Percentiles rank a stretch among this genome's conserved stretches.
These are phyloP conservation scores for Ochotona curzoniae DNA, from an alignment of 2,113 vertebrate species.

Conservation along the genomic window DNA sequence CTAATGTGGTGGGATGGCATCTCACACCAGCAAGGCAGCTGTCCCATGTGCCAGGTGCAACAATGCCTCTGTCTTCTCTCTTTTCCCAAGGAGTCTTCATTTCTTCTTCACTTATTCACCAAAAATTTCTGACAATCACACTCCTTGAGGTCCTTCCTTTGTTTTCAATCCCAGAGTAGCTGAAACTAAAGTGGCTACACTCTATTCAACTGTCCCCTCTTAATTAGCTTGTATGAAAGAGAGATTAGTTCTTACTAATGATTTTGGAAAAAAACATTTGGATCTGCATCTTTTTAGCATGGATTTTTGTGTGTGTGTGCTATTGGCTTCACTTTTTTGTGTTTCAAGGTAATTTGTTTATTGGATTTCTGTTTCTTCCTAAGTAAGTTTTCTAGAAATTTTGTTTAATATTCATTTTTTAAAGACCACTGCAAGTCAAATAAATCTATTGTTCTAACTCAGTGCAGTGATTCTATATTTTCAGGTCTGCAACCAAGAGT, in stretches of 20 bases:
- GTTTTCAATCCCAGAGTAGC: no score
- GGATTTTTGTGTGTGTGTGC: neutral
- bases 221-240: neutral
- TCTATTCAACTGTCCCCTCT: neutral
- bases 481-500: neutral
- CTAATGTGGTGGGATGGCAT: no score
- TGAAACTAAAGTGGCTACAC: no score
- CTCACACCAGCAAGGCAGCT: no score
- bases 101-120: no score
- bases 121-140: no score
- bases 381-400: neutral
- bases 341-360: neutral
- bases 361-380: neutral
- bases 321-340: neutral
- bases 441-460: neutral
- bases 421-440: neutral
- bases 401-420: neutral
- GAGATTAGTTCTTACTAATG: neutral
- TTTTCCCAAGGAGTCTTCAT: no score
- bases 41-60: no score
- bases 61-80: no score
- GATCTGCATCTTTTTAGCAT: neutral
- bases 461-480: neutral
- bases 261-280: neutral
- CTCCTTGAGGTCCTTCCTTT: neutral